phyloP scores from a whole-genome alignment of 1,140 invertebrate genomes.

The Daktulosphaira vitifoliae region DNA sequence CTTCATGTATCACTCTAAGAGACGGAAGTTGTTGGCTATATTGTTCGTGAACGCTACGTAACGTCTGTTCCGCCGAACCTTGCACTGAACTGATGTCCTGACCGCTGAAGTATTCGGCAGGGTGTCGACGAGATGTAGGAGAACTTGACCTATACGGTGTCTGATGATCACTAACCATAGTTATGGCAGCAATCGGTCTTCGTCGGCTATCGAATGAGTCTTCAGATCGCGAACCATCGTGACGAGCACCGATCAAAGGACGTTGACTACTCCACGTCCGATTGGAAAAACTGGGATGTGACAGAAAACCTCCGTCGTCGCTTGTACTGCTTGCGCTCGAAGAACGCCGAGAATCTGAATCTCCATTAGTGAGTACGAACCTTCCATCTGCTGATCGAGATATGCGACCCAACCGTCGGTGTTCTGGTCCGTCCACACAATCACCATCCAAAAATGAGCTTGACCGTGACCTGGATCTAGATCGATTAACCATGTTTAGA shows the following conservation, averaged over 20 bases:
- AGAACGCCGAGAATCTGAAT: slow-evolving; percentile 50
- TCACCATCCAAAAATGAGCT: neutral
- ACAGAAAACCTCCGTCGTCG: slow-evolving; percentile 72
- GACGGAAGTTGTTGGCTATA: slow-evolving; percentile 67
- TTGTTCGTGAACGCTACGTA: slow-evolving; percentile 54
- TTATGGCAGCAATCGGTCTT: slow-evolving; percentile 43
- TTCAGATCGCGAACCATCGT: slow-evolving; percentile 54
- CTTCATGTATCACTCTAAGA: slow-evolving; percentile 62
- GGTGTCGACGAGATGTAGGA: slow-evolving; percentile 52
- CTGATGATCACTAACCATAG: slow-evolving; percentile 37
- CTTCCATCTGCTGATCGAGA: slow-evolving; percentile 62
- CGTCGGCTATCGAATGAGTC: slow-evolving; percentile 47
- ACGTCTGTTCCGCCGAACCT: slow-evolving; percentile 66
- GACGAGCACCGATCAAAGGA: slow-evolving; percentile 49
- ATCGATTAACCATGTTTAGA: slow-evolving; percentile 26
- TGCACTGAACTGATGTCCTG: slow-evolving; percentile 71
- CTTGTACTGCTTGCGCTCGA: slow-evolving; percentile 59
- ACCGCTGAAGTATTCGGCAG: slow-evolving; percentile 66
- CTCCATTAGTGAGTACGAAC: slow-evolving; percentile 53
- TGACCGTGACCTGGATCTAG: slow-evolving; percentile 13
- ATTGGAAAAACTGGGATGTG: slow-evolving; percentile 39
- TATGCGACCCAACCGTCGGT: slow-evolving; percentile 50
- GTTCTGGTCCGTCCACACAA: slow-evolving; percentile 39
- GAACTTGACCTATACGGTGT: slow-evolving; percentile 58
- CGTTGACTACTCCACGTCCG: slow-evolving; percentile 6